Evolutionary conservation across 2,888 invertebrate genomes (phyloP), one percentile per base, ranked within the genome.

Genomic region (Epistrophe eligans): DNA sequence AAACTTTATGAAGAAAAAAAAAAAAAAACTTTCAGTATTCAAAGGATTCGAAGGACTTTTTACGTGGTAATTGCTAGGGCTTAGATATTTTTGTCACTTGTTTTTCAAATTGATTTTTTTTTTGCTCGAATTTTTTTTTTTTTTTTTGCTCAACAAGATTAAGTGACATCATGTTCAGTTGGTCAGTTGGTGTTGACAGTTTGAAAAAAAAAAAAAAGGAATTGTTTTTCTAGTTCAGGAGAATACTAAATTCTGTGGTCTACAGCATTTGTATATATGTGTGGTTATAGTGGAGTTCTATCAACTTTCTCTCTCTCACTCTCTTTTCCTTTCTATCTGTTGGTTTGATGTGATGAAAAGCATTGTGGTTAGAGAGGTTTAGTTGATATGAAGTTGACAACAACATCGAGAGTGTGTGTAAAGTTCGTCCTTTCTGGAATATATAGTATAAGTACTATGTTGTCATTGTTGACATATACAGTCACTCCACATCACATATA

Each of bases 21-120:
- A 19, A 57, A 43, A 19, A 24, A 58, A 55, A 15, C n/a, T n/a
- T 52, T 79, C 35, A 45, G 24, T 55, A 60, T 77, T 79, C 66
- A 62, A 67, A 67, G 71, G 72, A 52, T 72, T 77, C 77, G 62
- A 71, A 82, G 74, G 74, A 74, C 57, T 77, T 84, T 76, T 84
- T 73, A 57, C 74, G 58, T 79, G 79, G 74, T 79, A 84, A 84
- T 84, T 84, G 84, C 84, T 43, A 50, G 74, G 84, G 79, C 32
- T 74, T 48, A 40, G 48, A 64, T 35, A 45, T 45, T 64, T 62
- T 48, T 64, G n/a, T 58, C 57, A 40, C 58, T 70, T 70, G 19
- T 62, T 70, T 70, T 55, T 60, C 19, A 66, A 66, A 66, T 66
- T 66, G 66, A 66, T 45, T 67, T 50, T 66, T 50, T 66, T 50